Evolutionary conservation across 2,888 invertebrate species (phyloP).

Genomic region (Limnephilus marmoratus): DNA sequence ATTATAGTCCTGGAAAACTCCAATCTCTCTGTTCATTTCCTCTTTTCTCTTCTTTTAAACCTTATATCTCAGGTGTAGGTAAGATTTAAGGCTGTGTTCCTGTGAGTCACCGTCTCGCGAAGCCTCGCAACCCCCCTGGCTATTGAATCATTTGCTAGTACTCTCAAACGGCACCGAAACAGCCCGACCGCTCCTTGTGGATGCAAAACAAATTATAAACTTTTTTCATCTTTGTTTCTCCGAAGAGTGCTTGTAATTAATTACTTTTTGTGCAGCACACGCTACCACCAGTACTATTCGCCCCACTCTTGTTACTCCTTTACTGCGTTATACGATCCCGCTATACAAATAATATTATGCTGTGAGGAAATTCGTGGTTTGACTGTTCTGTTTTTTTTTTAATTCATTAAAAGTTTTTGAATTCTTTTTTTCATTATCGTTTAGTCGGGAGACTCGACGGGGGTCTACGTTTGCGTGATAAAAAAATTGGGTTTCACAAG

Average conservation of each 20-base stretch:
- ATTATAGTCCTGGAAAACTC: not conserved
- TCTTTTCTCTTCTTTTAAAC: not conserved
- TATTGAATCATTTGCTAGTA: not conserved
- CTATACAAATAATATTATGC: not conserved
- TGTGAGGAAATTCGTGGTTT: not conserved
- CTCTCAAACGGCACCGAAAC: not conserved
- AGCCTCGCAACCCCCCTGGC: not conserved
- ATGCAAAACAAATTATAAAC: slow-evolving; percentile 45
- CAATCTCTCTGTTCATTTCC: not conserved
- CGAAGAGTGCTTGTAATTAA: slow-evolving; percentile 33
- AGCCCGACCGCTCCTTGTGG: not conserved
- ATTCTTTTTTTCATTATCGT: not conserved
- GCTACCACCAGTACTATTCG: not conserved
- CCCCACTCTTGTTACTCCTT: not conserved
- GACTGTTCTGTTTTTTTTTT: not conserved
- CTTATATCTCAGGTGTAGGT: not conserved
- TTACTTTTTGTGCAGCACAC: slow-evolving; percentile 21
- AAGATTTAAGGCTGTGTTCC: not conserved
- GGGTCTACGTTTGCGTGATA: too few relatives aligned
- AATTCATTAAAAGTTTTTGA: not conserved
- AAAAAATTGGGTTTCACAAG: too few relatives aligned
- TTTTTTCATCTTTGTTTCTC: slow-evolving; percentile 46
- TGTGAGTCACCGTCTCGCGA: not conserved
- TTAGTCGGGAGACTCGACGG: too few relatives aligned
- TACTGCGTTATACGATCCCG: not conserved